phyloP scores from a whole-genome alignment of 2,113 vertebrate species.

The Otocyon megalotis region DNA sequence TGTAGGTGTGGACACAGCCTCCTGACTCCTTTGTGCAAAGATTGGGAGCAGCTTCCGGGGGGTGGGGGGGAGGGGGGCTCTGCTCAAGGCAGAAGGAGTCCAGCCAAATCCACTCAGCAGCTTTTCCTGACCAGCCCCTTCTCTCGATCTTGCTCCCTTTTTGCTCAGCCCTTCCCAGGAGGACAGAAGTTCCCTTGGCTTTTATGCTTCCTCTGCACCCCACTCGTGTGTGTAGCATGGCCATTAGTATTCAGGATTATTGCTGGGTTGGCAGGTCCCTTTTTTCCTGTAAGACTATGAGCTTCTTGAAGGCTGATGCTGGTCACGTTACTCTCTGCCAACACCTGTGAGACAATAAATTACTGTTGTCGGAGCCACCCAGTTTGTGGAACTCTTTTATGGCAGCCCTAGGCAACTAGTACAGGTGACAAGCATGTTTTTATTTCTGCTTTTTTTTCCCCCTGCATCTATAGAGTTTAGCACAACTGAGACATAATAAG shows the following conservation, averaged over 20 bases:
- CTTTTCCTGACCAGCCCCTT: neutral
- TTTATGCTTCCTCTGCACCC: neutral
- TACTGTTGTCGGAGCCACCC: neutral
- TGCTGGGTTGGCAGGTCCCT: neutral
- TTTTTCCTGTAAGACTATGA: neutral
- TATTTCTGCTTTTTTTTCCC: neutral
- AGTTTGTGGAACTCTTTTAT: neutral
- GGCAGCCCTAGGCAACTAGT: neutral
- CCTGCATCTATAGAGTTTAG: neutral
- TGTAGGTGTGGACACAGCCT: neutral
- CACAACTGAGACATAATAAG: neutral
- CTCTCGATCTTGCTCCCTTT: rapidly evolving
- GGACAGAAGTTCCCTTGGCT: neutral
- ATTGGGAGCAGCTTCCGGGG: rapidly evolving
- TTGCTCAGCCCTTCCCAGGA: neutral
- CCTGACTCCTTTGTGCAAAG: neutral
- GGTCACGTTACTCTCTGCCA: neutral
- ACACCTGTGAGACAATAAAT: neutral
- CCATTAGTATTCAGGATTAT: rapidly evolving
- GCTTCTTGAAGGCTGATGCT: neutral
- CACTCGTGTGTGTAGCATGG: rapidly evolving
- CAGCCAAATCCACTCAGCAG: neutral
- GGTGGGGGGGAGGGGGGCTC: neutral
- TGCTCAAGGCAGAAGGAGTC: neutral
- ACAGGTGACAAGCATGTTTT: neutral